Evolutionary conservation across 2,888 invertebrate species (phyloP).

Genomic region (Tromatobia lineatoria): DNA sequence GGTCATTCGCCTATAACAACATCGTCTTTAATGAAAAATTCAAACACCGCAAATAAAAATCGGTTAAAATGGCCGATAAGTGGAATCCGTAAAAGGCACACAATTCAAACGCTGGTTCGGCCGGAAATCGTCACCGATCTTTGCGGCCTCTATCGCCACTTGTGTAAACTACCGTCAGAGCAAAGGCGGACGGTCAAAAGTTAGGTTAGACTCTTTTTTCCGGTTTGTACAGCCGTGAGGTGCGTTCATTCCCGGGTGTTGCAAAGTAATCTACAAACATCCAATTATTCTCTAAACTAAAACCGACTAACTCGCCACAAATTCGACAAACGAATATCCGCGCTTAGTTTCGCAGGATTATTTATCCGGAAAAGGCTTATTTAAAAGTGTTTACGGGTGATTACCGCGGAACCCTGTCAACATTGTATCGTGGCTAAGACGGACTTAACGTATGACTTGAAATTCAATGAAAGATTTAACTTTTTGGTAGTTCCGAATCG

Average conservation of each 20-base stretch:
- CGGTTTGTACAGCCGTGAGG: conserved; percentile 79
- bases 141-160: conserved; percentile 29
- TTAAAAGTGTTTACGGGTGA: conserved; percentile 44
- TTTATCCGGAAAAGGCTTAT: conserved; percentile 39
- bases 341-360: conserved; percentile 26
- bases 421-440: conserved; percentile 59
- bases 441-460: not conserved
- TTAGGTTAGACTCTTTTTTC: conserved; percentile 79
- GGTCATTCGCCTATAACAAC: too few species aligned
- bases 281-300: conserved; percentile 69
- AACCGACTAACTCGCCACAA: not conserved
- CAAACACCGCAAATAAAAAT: too few species aligned
- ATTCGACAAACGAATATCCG: conserved; percentile 37
- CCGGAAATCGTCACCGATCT: conserved; percentile 29
- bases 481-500: not conserved
- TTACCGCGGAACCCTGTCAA: conserved; percentile 59
- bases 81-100: too few species aligned
- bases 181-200: conserved; percentile 49
- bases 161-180: conserved; percentile 5
- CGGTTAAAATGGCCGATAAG: too few species aligned
- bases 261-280: conserved; percentile 80
- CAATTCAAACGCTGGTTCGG: conserved; percentile 9
- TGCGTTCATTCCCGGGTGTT: conserved; percentile 72
- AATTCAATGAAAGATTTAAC: not conserved
- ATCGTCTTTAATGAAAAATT: too few species aligned